phyloP scores from a whole-genome alignment of 2,888 invertebrate species.

The Aspidiotus rigidus region DNA sequence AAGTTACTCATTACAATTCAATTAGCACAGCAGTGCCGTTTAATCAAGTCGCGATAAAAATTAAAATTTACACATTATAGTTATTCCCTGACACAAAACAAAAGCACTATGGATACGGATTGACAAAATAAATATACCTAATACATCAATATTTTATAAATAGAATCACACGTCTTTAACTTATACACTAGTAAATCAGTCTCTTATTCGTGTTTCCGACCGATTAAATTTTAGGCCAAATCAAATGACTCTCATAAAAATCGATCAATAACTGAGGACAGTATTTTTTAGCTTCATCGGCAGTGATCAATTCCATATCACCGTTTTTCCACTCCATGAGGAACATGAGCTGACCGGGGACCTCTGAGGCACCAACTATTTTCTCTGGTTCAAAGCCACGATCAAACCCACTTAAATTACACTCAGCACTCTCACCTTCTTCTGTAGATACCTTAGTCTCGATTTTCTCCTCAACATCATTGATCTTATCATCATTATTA shows the following conservation, averaged over 20 bases:
- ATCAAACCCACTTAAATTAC: slow-evolving; percentile 5
- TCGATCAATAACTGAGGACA: slow-evolving; percentile 21
- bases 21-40: too few species aligned
- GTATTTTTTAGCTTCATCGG: slow-evolving; percentile 21
- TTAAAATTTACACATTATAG: too few species aligned
- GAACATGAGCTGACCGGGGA: slow-evolving; percentile 14
- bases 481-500: not conserved
- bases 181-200: too few species aligned
- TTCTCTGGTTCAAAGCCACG: slow-evolving; percentile 16
- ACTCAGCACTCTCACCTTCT: not conserved
- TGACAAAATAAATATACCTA: too few species aligned
- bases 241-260: slow-evolving; percentile 22
- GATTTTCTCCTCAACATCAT: not conserved
- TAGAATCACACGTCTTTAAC: too few species aligned
- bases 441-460: too few species aligned
- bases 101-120: too few species aligned
- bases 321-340: slow-evolving; percentile 22
- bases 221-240: slow-evolving; percentile 5
- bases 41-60: too few species aligned
- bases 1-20: too few species aligned
- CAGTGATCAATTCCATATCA: slow-evolving; percentile 8
- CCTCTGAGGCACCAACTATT: slow-evolving; percentile 17
- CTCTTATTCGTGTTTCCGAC: too few species aligned
- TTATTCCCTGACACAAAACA: too few species aligned
- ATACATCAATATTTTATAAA: too few species aligned